phyloP scores from a whole-genome alignment of 2,888 invertebrate species.

The Eupithecia centaureata region DNA sequence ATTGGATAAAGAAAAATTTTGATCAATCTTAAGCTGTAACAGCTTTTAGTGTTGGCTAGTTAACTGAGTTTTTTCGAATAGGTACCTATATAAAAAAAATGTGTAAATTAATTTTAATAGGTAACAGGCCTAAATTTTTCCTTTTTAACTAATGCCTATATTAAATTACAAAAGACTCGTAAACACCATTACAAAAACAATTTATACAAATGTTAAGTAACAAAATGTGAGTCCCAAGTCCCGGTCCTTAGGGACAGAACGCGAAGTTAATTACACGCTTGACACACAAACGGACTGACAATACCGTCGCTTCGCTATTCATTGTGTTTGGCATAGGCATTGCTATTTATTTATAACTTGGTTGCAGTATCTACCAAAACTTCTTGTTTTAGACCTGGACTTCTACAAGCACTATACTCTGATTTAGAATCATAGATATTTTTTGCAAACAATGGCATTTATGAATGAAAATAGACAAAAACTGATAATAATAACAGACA shows the following conservation, averaged over 20 bases:
- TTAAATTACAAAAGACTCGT: neutral
- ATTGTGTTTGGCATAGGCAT: conserved; percentile 34
- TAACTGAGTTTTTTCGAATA: no score
- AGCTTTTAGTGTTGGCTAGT: no score
- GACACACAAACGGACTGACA: conserved; percentile 42
- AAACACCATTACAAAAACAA: conserved; percentile 38
- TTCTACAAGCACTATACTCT: no score
- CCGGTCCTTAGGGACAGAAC: conserved; percentile 27
- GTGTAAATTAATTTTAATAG: neutral
- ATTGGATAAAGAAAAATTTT: neutral
- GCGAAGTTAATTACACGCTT: conserved; percentile 48
- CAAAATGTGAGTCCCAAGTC: conserved; percentile 40
- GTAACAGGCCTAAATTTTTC: no score
- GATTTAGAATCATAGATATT: no score
- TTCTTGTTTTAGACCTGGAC: no score
- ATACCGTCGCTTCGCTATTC: conserved; percentile 40
- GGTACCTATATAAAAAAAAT: no score
- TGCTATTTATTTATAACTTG: neutral
- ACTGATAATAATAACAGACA: no score
- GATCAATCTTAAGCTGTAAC: neutral
- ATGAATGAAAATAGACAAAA: no score
- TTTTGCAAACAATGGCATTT: no score
- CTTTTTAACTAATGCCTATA: neutral
- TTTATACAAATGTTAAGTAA: conserved; percentile 46
- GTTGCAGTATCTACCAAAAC: neutral